Percentiles rank a stretch among this genome's conserved stretches.
Evolutionary conservation across 1,140 invertebrate species (phyloP).

Genomic region (Mesaphorura yosii): DNA sequence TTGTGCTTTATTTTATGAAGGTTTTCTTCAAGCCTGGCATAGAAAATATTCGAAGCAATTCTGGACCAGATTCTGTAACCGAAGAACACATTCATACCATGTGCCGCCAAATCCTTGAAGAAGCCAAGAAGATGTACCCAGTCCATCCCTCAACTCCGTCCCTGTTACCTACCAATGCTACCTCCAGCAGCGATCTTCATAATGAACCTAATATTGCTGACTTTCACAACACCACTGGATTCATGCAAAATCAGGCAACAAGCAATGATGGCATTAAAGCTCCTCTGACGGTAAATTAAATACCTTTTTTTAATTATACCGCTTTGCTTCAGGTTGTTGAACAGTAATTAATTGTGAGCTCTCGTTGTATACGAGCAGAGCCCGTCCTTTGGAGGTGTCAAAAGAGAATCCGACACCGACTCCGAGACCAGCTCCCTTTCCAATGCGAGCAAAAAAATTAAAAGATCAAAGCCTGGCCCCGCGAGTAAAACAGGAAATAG

Average conservation of each 20-base stretch:
- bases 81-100: slow-evolving; percentile 62
- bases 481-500: slow-evolving; percentile 1
- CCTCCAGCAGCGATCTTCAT: slow-evolving; percentile 25
- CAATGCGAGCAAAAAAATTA: slow-evolving; percentile 31
- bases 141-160: slow-evolving; percentile 23
- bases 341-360: neutral
- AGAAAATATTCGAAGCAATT: slow-evolving; percentile 61
- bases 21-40: slow-evolving; percentile 65
- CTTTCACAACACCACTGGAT: too few species aligned
- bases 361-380: slow-evolving; percentile 35
- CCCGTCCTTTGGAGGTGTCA: slow-evolving; percentile 42
- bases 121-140: slow-evolving; percentile 57
- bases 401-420: slow-evolving; percentile 43
- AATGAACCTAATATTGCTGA: too few species aligned
- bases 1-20: slow-evolving; percentile 34
- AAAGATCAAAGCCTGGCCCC: slow-evolving; percentile 21
- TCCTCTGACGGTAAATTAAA: slow-evolving; percentile 23
- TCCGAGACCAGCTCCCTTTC: slow-evolving; percentile 39
- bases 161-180: slow-evolving; percentile 21
- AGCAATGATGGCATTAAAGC: slow-evolving; percentile 22
- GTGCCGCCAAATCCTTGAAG: slow-evolving; percentile 63
- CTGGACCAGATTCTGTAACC: slow-evolving; percentile 56
- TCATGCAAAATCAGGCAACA: slow-evolving; percentile 5
- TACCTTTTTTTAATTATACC: neutral
- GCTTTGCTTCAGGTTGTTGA: neutral